Evolutionary conservation across 2,888 invertebrate species (phyloP).

Genomic region (Idaea biselata): DNA sequence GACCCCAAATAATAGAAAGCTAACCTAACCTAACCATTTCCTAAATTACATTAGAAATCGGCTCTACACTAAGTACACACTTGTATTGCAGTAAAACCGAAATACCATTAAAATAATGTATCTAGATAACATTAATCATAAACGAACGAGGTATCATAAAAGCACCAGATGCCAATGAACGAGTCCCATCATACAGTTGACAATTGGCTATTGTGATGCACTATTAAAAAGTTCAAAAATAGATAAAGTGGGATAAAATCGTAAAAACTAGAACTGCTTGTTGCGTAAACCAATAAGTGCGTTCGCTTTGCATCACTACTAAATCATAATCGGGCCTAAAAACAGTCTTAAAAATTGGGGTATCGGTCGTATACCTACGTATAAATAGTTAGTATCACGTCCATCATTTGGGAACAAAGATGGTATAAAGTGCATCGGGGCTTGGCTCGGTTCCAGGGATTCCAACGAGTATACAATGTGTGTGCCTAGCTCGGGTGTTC

Average conservation of each 20-base stretch:
- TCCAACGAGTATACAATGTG: slow-evolving; percentile 26
- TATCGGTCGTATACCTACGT: neutral
- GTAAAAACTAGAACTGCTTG: neutral
- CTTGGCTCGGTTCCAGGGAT: slow-evolving; percentile 29
- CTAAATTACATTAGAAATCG: too few relatives aligned
- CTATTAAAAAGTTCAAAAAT: neutral
- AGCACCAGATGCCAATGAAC: neutral
- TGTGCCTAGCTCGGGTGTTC: slow-evolving; percentile 15
- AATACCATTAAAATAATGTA: too few relatives aligned
- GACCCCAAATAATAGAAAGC: too few relatives aligned
- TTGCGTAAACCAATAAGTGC: neutral
- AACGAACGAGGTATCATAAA: neutral
- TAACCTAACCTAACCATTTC: too few relatives aligned
- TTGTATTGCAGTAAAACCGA: too few relatives aligned
- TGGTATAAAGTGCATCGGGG: slow-evolving; percentile 20
- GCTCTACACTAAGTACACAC: too few relatives aligned
- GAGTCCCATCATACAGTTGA: neutral
- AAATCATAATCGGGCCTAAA: neutral
- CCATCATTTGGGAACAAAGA: neutral
- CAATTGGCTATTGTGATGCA: neutral
- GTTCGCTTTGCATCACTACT: neutral
- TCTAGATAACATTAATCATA: too few relatives aligned
- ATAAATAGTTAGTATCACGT: neutral
- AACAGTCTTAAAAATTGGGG: neutral
- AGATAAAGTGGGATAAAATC: neutral